phyloP scores from a whole-genome alignment of 1,140 invertebrate genomes.

The Macrotrachela quadricornifera region DNA sequence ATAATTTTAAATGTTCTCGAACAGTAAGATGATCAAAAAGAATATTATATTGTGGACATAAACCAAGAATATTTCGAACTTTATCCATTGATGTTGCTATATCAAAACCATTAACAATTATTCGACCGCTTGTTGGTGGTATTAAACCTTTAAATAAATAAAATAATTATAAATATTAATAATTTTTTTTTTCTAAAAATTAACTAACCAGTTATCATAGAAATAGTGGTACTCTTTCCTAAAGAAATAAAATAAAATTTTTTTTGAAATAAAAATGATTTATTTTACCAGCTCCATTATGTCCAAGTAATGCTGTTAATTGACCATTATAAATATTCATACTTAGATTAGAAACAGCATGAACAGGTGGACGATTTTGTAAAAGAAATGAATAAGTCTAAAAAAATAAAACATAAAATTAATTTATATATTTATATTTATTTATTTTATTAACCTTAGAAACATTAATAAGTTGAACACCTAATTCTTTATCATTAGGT shows the following conservation, averaged over 20 bases:
- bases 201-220: conserved; percentile 44
- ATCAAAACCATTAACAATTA: conserved; percentile 44
- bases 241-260: too few species aligned
- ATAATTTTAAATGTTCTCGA: conserved; percentile 66
- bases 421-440: too few species aligned
- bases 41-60: conserved; percentile 86
- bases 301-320: conserved; percentile 31
- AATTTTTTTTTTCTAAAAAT: too few species aligned
- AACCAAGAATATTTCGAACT: conserved; percentile 49
- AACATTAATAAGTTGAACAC: too few species aligned
- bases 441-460: too few species aligned
- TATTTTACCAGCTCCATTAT: conserved; percentile 46
- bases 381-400: too few species aligned
- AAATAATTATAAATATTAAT: too few species aligned
- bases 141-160: conserved; percentile 33
- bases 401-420: too few species aligned
- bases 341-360: conserved; percentile 20
- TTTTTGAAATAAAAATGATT: too few species aligned
- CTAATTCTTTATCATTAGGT: too few species aligned
- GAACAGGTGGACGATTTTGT: too few species aligned
- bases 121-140: conserved; percentile 44
- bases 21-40: conserved; percentile 73
- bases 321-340: conserved; percentile 31
- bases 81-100: conserved; percentile 32
- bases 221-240: conserved; percentile 24